Evolutionary conservation across 2,797 vertebrate genomes (phyloP).

Genomic region (Oreortyx pictus): DNA sequence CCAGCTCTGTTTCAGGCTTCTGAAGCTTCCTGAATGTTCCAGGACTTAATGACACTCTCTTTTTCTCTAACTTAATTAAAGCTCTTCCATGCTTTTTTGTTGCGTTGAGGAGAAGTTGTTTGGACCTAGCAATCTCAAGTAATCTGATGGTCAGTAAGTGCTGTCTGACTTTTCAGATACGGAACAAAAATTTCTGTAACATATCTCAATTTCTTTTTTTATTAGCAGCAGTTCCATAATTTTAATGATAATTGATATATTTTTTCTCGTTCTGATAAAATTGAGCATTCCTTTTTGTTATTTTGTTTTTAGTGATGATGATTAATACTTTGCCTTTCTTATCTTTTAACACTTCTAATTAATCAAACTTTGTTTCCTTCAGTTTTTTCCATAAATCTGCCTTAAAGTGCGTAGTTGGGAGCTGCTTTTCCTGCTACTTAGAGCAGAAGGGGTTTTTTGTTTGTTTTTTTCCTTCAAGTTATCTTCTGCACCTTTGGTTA

Average conservation of each 20-base stretch:
- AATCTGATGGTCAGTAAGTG: background rate
- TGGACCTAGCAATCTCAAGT: background rate
- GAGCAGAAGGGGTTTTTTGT: background rate
- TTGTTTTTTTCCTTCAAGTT: background rate
- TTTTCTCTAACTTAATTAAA: background rate
- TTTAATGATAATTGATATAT: background rate
- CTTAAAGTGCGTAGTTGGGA: background rate
- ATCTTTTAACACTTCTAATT: slow-evolving; percentile 7
- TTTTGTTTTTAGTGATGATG: background rate
- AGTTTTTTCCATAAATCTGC: background rate
- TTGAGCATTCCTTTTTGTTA: background rate
- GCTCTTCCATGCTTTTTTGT: background rate
- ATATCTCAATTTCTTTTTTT: background rate
- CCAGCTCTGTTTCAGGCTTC: slow-evolving; percentile 8
- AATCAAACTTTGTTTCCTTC: background rate
- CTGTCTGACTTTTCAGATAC: background rate
- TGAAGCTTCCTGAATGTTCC: background rate
- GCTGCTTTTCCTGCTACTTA: background rate
- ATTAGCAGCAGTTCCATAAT: background rate
- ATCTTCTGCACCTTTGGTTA: background rate
- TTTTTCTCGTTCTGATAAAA: background rate
- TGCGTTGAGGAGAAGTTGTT: background rate
- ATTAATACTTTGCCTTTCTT: background rate
- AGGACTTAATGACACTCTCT: background rate
- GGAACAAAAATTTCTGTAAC: background rate